Percentiles rank a stretch among this genome's conserved stretches.
Conservation (phyloP, 2,888 invertebrate genomes). For the Drosophila maculinotata region DNA sequence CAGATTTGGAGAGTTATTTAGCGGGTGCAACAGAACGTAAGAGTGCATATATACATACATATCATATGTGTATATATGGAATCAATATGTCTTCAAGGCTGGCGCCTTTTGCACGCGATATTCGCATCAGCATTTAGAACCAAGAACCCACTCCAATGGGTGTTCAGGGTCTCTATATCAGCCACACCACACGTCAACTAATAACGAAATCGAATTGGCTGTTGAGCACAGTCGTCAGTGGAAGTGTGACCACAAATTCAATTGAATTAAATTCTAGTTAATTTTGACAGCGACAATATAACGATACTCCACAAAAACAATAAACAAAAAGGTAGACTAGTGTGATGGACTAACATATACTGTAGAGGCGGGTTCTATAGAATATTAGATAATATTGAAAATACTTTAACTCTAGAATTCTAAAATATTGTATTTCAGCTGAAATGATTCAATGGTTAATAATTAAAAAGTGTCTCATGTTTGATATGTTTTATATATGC, state of each 20-base stretch:
- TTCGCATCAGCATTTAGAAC: conserved; percentile 56
- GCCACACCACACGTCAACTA: conserved; percentile 37
- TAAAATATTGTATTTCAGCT: no score
- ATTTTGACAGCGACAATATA: conserved; percentile 51
- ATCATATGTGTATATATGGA: neutral
- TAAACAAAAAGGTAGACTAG: neutral
- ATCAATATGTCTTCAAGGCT: conserved; percentile 62
- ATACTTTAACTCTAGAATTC: no score
- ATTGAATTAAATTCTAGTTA: conserved; percentile 70
- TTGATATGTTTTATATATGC: no score
- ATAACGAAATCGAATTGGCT: conserved; percentile 66
- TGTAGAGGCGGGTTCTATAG: no score
- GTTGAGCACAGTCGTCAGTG: conserved; percentile 26
- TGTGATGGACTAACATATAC: conserved; percentile 3
- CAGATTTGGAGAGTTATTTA: conserved; percentile 1
- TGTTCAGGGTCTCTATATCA: conserved; percentile 32
- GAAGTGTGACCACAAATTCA: conserved; percentile 71
- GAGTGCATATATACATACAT: neutral
- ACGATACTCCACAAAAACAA: conserved; percentile 46
- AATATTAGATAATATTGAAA: no score
- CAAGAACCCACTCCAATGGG: conserved; percentile 27
- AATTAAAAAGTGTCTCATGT: no score
- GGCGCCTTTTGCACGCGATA: conserved; percentile 62
- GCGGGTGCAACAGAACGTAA: conserved; percentile 12
- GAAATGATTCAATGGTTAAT: no score